A percentile compares a stretch with the other conserved stretches of the same genome.
These are phyloP conservation scores for Heliangelus exortis DNA, from an alignment of 2,797 vertebrate species.

Conservation along the genomic window DNA sequence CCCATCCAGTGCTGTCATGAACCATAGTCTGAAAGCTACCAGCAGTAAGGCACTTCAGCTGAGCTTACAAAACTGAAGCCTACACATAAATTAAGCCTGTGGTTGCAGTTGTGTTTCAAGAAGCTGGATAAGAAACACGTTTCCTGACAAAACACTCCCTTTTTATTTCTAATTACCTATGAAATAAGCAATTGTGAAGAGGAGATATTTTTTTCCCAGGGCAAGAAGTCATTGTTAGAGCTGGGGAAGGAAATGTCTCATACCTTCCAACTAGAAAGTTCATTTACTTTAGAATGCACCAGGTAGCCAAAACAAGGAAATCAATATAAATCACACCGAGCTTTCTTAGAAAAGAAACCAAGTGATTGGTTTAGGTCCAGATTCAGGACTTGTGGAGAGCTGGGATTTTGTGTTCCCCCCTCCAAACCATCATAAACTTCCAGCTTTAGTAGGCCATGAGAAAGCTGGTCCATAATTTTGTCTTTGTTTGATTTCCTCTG, in stretches of 20 bases:
- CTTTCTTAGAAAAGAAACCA: not conserved
- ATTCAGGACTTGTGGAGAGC: not conserved
- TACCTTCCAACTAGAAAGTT: not conserved
- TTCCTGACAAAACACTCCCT: constrained; percentile 64
- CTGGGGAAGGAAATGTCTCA: constrained; percentile 64
- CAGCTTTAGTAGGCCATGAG: not conserved
- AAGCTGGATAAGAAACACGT: constrained; percentile 21
- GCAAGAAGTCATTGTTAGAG: constrained; percentile 51
- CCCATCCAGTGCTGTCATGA: not conserved
- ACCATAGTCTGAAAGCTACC: not conserved
- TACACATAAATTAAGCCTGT: not conserved
- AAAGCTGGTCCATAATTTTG: not conserved
- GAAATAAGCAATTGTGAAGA: constrained; percentile 8
- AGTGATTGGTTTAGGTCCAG: not conserved
- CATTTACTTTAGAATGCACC: not conserved
- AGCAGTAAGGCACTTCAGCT: not conserved
- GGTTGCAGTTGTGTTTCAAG: not conserved
- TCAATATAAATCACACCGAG: not conserved
- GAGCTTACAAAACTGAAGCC: not conserved
- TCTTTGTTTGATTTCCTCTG: not conserved
- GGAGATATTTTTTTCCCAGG: constrained; percentile 26
- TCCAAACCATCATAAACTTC: not conserved
- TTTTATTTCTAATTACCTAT: constrained; percentile 44
- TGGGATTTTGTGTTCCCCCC: not conserved
- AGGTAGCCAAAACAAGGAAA: constrained; percentile 5